Conservation (phyloP, 2,113 vertebrate genomes). For the Antechinus flavipes region DNA sequence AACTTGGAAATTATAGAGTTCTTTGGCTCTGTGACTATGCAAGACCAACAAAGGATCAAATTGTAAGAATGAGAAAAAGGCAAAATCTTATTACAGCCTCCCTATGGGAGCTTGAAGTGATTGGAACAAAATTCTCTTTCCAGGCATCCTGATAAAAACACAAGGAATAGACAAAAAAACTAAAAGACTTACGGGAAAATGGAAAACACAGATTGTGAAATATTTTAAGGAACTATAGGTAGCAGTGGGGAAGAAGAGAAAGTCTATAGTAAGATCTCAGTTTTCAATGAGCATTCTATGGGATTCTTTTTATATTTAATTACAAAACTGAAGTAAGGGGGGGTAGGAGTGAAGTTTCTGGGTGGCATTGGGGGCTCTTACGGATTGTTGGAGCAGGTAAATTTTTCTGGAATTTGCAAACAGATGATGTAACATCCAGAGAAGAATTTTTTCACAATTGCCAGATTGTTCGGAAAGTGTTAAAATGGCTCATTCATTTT, state of each 20-base stretch:
- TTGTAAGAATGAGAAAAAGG: not conserved
- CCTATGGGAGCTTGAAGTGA: not conserved
- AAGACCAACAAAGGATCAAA: not conserved
- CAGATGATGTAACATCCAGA: slow-evolving; percentile 77
- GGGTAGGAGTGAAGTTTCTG: slow-evolving; percentile 43
- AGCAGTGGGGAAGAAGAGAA: not conserved
- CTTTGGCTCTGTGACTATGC: not conserved
- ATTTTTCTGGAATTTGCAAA: slow-evolving; percentile 75
- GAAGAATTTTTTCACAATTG: slow-evolving; percentile 81
- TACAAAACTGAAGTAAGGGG: slow-evolving; percentile 8
- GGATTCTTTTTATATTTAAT: not conserved
- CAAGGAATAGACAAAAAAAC: not conserved
- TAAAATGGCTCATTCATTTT: slow-evolving; percentile 85
- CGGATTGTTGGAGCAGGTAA: slow-evolving; percentile 50
- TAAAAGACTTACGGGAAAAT: slow-evolving; percentile 15
- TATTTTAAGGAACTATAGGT: slow-evolving; percentile 25
- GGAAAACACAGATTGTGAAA: slow-evolving; percentile 41
- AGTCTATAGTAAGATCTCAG: not conserved
- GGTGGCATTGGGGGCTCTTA: not conserved
- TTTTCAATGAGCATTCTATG: not conserved
- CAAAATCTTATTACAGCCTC: not conserved
- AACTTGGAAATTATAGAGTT: not conserved
- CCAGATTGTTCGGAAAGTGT: slow-evolving; percentile 81
- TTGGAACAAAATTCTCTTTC: not conserved
- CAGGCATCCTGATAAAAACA: not conserved